Evolutionary conservation across 2,888 invertebrate genomes (phyloP).

Genomic region (Scaptomyza flava): DNA sequence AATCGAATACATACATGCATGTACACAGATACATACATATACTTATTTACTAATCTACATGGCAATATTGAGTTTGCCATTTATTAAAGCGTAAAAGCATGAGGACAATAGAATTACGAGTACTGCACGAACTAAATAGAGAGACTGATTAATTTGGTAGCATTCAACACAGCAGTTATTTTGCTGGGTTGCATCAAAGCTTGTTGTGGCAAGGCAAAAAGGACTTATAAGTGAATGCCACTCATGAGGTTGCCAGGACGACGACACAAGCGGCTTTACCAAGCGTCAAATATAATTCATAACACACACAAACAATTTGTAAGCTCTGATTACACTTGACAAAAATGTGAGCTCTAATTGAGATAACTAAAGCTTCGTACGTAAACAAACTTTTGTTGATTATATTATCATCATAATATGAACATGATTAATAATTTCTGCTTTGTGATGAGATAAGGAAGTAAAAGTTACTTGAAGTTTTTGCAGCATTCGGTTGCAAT

Average conservation of each 20-base stretch:
- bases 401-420: no score
- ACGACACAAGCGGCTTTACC: conserved; percentile 31
- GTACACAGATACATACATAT: background rate
- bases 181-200: conserved; percentile 19
- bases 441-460: no score
- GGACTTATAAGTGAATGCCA: conserved; percentile 43
- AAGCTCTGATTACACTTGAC: conserved; percentile 31
- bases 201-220: conserved; percentile 46
- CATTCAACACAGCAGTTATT: conserved; percentile 3
- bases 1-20: conserved; percentile 12
- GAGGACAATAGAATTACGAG: conserved; percentile 46
- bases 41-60: background rate
- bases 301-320: conserved; percentile 5
- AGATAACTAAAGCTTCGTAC: background rate
- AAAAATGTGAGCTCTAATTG: conserved; percentile 4
- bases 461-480: no score
- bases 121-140: conserved; percentile 14
- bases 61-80: conserved; percentile 14
- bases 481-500: background rate
- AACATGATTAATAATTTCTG: no score
- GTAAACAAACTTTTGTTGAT: no score
- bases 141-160: conserved; percentile 50
- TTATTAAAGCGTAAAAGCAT: conserved; percentile 23
- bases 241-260: conserved; percentile 25
- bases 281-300: conserved; percentile 30